These are phyloP conservation scores for Meiosimyza decipiens DNA, from an alignment of 2,888 invertebrate species.

Conservation along the genomic window DNA sequence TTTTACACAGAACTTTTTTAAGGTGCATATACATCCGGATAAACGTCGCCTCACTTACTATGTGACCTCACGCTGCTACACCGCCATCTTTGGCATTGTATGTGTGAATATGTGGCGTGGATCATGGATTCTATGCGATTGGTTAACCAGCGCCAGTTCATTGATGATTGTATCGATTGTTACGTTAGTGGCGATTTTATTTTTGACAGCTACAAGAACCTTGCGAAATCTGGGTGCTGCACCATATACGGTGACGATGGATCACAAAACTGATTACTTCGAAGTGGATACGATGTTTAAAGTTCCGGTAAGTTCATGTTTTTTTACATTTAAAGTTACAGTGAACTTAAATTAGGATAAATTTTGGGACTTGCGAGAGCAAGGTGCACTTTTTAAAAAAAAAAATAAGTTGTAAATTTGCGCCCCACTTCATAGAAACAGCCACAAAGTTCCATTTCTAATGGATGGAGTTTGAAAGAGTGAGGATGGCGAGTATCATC, in stretches of 20 bases:
- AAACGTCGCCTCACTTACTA: conserved; percentile 77
- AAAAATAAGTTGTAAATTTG: too few species aligned
- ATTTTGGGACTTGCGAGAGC: too few species aligned
- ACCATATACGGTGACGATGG: conserved; percentile 82
- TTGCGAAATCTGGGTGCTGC: conserved; percentile 85
- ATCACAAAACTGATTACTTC: conserved; percentile 82
- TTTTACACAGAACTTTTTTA: conserved; percentile 74
- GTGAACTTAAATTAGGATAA: too few species aligned
- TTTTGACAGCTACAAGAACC: conserved; percentile 76
- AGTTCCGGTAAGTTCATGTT: conserved; percentile 74
- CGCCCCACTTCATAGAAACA: too few species aligned
- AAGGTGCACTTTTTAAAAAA: too few species aligned
- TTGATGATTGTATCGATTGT: conserved; percentile 71
- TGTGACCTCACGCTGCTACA: conserved; percentile 78
- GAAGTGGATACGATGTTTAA: conserved; percentile 87
- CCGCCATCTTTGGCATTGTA: conserved; percentile 79
- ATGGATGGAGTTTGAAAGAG: too few species aligned
- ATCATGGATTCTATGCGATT: conserved; percentile 79
- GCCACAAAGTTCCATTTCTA: too few species aligned
- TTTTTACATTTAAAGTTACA: too few species aligned
- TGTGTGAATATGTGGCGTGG: conserved; percentile 92
- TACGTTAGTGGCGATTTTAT: conserved; percentile 74
- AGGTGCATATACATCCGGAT: conserved; percentile 74
- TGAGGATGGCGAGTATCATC: too few species aligned
- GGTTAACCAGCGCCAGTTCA: conserved; percentile 74